These are phyloP conservation scores for Ispidina picta DNA, from an alignment of 2,797 vertebrate species.

Conservation along the genomic window DNA sequence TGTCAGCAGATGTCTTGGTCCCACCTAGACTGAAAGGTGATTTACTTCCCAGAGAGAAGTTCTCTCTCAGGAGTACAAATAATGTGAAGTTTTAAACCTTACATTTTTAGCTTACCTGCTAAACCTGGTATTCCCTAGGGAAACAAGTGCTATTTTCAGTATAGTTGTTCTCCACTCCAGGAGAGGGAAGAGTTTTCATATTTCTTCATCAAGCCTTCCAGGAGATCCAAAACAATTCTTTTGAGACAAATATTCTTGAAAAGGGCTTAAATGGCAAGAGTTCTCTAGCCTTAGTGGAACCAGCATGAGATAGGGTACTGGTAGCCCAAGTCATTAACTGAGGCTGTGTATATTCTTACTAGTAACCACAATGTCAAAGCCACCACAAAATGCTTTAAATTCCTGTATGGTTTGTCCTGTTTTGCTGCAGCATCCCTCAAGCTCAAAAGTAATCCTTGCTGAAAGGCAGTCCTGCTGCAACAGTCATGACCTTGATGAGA, in stretches of 20 bases:
- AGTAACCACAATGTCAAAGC: neutral
- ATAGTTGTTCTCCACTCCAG: neutral
- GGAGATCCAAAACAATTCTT: neutral
- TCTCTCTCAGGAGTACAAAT: neutral
- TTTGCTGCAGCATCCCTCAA: neutral
- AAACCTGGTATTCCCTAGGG: neutral
- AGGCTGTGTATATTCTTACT: neutral
- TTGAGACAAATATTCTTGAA: neutral
- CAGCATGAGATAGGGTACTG: neutral
- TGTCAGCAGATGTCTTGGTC: neutral
- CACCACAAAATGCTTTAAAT: neutral
- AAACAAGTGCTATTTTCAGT: accelerated
- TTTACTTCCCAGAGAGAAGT: neutral
- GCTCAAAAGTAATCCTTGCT: neutral
- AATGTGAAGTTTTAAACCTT: neutral
- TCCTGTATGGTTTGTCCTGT: neutral
- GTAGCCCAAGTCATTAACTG: neutral
- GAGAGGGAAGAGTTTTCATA: neutral
- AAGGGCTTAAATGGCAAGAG: neutral
- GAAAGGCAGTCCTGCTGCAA: neutral
- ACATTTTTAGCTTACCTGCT: neutral
- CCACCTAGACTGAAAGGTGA: neutral
- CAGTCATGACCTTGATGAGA: accelerated
- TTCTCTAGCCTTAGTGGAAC: neutral
- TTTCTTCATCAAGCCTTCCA: neutral